These are phyloP conservation scores for Keiferia lycopersicella DNA, from an alignment of 2,888 invertebrate genomes.

Conservation along the genomic window DNA sequence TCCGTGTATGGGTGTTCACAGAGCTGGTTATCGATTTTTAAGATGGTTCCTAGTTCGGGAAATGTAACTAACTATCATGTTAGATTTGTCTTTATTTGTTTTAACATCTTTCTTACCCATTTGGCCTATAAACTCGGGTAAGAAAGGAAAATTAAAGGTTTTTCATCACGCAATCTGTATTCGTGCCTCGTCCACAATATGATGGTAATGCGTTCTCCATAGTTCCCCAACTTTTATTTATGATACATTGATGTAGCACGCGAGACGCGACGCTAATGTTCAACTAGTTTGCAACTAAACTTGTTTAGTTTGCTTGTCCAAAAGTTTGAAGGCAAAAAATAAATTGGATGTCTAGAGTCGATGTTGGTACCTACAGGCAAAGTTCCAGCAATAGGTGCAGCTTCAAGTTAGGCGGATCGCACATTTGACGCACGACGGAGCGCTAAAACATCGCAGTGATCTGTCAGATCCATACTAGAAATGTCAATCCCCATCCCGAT, in stretches of 20 bases:
- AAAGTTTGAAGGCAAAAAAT: constrained; percentile 33
- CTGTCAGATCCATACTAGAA: no score
- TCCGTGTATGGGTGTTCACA: neutral
- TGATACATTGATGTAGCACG: constrained; percentile 53
- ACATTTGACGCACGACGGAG: no score
- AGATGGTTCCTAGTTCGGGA: no score
- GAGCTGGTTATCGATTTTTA: neutral
- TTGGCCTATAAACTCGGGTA: neutral
- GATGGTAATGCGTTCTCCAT: constrained; percentile 44
- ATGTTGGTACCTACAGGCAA: no score
- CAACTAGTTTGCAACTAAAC: constrained; percentile 48
- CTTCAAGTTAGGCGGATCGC: no score
- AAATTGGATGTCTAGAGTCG: constrained; percentile 11
- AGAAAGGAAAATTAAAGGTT: constrained; percentile 25
- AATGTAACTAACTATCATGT: no score
- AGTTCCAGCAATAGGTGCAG: no score
- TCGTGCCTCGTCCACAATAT: constrained; percentile 48
- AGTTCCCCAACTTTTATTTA: constrained; percentile 44
- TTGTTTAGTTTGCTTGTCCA: constrained; percentile 42
- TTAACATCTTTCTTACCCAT: no score
- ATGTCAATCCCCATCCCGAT: no score
- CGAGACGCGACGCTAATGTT: constrained; percentile 53
- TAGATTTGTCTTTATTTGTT: no score
- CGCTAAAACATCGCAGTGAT: no score
- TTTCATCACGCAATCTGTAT: constrained; percentile 43